Base-by-base conservation (phyloP, 1,140 invertebrate species). In the Thalassaphorura encarpata region DNA sequence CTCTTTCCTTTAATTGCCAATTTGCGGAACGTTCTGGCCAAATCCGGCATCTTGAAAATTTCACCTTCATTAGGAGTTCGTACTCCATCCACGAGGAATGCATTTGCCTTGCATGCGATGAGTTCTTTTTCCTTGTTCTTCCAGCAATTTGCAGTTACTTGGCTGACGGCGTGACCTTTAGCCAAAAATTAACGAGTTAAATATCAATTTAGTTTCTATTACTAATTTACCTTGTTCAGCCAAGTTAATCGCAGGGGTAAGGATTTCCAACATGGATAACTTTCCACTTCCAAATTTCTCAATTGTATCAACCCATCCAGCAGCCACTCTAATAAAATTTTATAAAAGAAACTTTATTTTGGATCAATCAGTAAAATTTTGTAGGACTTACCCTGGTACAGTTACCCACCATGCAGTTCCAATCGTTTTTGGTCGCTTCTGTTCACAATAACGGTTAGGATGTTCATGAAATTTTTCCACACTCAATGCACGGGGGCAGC, bases 1-100 rank as follows among this genome's bases (percentile, higher is more conserved):
- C 60, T 50, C 52, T 68, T 68, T 0, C 72, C 72, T 15, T 66
- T 36, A 0, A 42, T 49, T 0, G 58, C 68, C 3, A 74, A 45
- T 47, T 66, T 66, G 68, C 71, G 40, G 16, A 72, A 67, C 13
- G 68, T 69, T 5, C 63, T 57, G 3, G 72, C 72, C 5, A 73
- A 55, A 28, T 61, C 50, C 16, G 69, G 70, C 19, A 68, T 60
- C 28, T 50, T 60, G 48, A 74, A 69, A 5, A 73, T 61, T 29
- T 70, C 62, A 6, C 71, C 71, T 27, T 66, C 61, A 23, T 42
- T 54, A 15, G 71, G 71, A 11, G 70, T 62, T 43, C 52, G 58
- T 1, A 68, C 68, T 48, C 68, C 59, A 11, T 68, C 31, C 15
- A 69, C 36, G 16, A 71, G 56, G 60, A 71, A 54, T 48, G 68